phyloP scores from a whole-genome alignment of 2,888 invertebrate genomes.

The Meandrusa payeni region DNA sequence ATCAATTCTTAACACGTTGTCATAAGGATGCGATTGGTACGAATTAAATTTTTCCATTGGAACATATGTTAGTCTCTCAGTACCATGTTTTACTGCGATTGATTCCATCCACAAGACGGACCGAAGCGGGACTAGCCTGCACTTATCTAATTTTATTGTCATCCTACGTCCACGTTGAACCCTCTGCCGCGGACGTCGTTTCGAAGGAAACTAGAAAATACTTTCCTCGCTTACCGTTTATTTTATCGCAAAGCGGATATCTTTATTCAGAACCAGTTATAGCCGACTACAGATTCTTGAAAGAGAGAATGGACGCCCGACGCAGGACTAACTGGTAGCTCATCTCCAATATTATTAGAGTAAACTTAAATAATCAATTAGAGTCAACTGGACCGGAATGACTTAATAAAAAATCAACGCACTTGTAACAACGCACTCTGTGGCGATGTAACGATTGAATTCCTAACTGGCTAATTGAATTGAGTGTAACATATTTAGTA shows the following conservation, averaged over 20 bases:
- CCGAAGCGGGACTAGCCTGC: conserved; percentile 64
- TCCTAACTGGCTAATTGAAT: too few relatives aligned
- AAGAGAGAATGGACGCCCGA: too few relatives aligned
- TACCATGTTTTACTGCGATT: conserved; percentile 76
- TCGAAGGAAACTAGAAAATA: conserved; percentile 61
- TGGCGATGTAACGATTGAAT: too few relatives aligned
- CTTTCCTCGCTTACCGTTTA: conserved; percentile 55
- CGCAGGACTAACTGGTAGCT: too few relatives aligned
- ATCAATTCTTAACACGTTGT: too few relatives aligned
- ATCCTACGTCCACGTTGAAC: conserved; percentile 57
- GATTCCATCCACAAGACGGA: conserved; percentile 71
- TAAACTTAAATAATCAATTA: too few relatives aligned
- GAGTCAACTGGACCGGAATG: too few relatives aligned
- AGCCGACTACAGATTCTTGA: conserved; percentile 69
- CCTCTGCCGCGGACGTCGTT: conserved; percentile 55
- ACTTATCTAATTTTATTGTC: conserved; percentile 81
- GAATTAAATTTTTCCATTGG: conserved; percentile 24
- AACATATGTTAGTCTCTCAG: conserved; percentile 38
- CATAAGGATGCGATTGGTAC: conserved; percentile 43
- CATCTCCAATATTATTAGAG: too few relatives aligned
- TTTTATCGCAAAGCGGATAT: conserved; percentile 68
- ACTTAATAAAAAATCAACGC: too few relatives aligned
- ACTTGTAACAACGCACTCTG: too few relatives aligned
- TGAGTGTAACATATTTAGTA: too few relatives aligned
- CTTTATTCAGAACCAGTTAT: conserved; percentile 72